A percentile compares a stretch with the other conserved stretches of the same genome.
These are phyloP conservation scores for Pherbina coryleti DNA, from an alignment of 2,888 invertebrate species.

Conservation along the genomic window DNA sequence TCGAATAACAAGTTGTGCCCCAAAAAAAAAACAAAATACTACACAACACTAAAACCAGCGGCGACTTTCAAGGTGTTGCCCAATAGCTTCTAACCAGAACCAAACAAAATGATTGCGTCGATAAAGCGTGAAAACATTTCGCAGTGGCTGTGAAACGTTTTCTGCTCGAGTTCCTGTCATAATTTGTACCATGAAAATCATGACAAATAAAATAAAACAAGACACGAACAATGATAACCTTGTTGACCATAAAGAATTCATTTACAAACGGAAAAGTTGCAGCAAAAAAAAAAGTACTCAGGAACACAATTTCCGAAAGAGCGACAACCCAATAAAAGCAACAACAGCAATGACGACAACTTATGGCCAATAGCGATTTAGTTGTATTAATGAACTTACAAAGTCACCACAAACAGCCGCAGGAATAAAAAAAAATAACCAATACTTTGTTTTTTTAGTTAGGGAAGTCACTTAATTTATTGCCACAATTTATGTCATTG, in stretches of 20 bases:
- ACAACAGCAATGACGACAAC: not conserved
- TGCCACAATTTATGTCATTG: no score
- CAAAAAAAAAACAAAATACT: no score
- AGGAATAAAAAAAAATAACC: no score
- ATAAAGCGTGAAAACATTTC: no score
- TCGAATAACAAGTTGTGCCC: not conserved
- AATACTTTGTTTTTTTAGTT: no score
- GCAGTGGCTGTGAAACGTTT: no score
- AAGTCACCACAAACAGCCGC: no score
- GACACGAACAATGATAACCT: slow-evolving; percentile 55
- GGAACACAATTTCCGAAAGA: not conserved
- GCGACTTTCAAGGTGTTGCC: not conserved
- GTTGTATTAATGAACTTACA: not conserved
- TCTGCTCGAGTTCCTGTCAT: slow-evolving; percentile 47
- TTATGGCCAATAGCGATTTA: not conserved
- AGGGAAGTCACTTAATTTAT: no score
- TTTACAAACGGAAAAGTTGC: slow-evolving; percentile 45
- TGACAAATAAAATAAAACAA: not conserved
- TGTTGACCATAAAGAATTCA: slow-evolving; percentile 59
- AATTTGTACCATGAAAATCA: slow-evolving; percentile 46
- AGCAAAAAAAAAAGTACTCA: slow-evolving; percentile 33
- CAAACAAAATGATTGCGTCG: no score
- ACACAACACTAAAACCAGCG: not conserved
- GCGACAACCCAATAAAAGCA: not conserved
- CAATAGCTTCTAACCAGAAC: not conserved